phyloP scores from a whole-genome alignment of 2,888 invertebrate genomes.

The Liodrosophila aerea region DNA sequence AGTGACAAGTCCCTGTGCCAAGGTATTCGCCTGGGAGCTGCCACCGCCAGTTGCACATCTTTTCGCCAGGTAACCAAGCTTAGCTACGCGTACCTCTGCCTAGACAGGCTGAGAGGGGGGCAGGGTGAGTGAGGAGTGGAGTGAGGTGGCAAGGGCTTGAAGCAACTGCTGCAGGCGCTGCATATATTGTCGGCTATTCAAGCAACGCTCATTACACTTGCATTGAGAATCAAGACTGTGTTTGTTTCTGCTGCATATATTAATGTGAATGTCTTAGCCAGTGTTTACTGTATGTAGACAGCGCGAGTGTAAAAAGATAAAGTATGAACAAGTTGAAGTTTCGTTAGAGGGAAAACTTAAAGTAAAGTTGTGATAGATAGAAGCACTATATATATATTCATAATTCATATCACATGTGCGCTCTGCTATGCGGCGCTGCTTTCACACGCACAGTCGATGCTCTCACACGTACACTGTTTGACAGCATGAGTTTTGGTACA shows the following conservation, averaged over 20 bases:
- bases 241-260: not conserved
- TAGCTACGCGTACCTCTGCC: slow-evolving; percentile 8
- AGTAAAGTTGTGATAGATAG: too few species aligned
- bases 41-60: slow-evolving; percentile 27
- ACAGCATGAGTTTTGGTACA: too few species aligned
- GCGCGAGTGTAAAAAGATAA: too few species aligned
- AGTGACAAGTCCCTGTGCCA: slow-evolving; percentile 50
- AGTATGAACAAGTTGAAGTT: too few species aligned
- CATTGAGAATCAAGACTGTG: slow-evolving; percentile 30
- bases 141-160: not conserved
- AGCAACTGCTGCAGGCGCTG: slow-evolving; percentile 4
- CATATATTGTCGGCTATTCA: slow-evolving; percentile 30
- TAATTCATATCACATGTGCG: too few species aligned
- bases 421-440: too few species aligned
- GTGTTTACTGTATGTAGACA: too few species aligned
- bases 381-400: too few species aligned
- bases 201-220: slow-evolving; percentile 57
- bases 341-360: too few species aligned
- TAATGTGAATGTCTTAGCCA: slow-evolving; percentile 2
- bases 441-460: too few species aligned
- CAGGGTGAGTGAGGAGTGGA: not conserved
- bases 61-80: slow-evolving; percentile 6
- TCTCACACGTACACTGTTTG: too few species aligned
- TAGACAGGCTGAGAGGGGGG: slow-evolving; percentile 11
- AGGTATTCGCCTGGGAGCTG: slow-evolving; percentile 51